Conservation (phyloP, 2,113 vertebrate genomes). For the Mystacornis crossleyi region DNA sequence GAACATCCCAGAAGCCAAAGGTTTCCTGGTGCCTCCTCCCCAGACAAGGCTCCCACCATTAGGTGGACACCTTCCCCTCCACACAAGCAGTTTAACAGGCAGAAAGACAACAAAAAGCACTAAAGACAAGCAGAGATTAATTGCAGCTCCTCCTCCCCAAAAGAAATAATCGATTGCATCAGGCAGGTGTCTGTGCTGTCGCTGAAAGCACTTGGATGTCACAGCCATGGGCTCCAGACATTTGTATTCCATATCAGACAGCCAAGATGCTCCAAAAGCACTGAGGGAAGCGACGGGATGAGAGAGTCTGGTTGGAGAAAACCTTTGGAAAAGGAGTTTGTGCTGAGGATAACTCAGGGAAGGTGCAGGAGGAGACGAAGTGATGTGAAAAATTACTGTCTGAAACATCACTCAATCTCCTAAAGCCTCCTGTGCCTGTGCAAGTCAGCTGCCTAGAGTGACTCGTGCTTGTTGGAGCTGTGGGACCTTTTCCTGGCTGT, state of each 20-base stretch:
- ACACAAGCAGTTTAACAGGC: neutral
- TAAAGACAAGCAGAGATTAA: neutral
- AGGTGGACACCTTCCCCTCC: neutral
- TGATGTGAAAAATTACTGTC: neutral
- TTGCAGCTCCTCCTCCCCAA: neutral
- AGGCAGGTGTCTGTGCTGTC: neutral
- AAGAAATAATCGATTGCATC: neutral
- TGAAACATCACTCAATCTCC: neutral
- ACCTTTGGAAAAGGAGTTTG: neutral
- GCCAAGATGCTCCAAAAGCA: neutral
- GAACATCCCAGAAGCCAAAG: neutral
- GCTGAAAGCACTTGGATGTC: neutral
- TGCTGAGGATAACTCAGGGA: neutral
- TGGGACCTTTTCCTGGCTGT: neutral
- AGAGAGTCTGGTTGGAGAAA: neutral
- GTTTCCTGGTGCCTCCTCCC: neutral
- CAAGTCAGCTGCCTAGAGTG: neutral
- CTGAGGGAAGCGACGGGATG: rapidly evolving
- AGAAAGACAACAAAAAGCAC: neutral
- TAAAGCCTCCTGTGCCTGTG: neutral
- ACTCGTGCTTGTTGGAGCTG: neutral
- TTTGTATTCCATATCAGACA: neutral
- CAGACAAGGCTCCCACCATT: neutral
- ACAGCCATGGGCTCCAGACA: neutral
- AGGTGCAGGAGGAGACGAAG: neutral